Evolutionary conservation across 2,113 vertebrate species (phyloP), one percentile per base, ranked within the genome.

Genomic region (Mesoclemmys tuberculata): DNA sequence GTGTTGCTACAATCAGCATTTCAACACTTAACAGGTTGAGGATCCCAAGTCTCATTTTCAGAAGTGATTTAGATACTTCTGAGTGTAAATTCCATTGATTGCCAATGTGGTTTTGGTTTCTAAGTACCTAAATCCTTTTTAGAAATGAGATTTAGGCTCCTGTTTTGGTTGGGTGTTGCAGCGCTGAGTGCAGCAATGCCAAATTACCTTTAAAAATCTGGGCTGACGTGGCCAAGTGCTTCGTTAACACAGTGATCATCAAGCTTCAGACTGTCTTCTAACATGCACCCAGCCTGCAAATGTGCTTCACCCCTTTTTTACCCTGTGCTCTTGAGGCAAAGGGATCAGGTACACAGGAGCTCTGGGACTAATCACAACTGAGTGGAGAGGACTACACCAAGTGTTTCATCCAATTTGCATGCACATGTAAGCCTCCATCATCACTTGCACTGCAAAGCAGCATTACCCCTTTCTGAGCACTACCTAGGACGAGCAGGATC

Each of bases 271-370:
- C 38, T 90, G 12, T 74, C 85, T 64, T 93, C 77, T 80, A 49
- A 90, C 61, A 82, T 52, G 85, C 44, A 10, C n/a, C 79, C 80
- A 93, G 64, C 74, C 84, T 56, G 93, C 91, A 94, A 7, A n/a
- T 81, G 80, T 82, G 52, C 88, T 88, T 83, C 49, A 80, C 48
- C 88, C 84, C 79, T 29, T 21, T 84, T 83, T 64, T 78, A 68
- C 16, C 35, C 86, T 86, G 88, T 44, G 4, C 22, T 77, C 56
- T 90, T 84, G 49, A 85, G 48, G 8, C 61, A 80, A 41, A 64
- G 82, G 84, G 83, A 92, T 52, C 14, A 83, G 52, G 38, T 8
- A 12, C 10, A 85, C 52, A 93, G 91, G 49, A 94, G 55, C 13
- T 7, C 21, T 84, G 80, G 81, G 84, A 61, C 31, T 93, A 79